Evolutionary conservation across 2,113 vertebrate genomes (phyloP).

Genomic region (Cyrtonyx montezumae): DNA sequence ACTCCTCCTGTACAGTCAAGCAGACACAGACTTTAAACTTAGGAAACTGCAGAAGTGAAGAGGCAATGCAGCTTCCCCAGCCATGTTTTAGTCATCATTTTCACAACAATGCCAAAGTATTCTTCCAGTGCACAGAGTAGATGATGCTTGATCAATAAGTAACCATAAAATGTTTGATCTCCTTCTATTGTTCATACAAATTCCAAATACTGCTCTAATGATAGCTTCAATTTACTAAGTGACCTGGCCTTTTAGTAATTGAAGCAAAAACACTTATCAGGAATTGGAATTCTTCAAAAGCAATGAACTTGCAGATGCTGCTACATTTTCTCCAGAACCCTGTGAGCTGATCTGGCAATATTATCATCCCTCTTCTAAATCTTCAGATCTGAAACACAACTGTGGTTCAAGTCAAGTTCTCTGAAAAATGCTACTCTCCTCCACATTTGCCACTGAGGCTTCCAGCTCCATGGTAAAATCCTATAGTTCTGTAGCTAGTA

Average conservation of each 20-base stretch:
- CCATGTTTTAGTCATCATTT: neutral
- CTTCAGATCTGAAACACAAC: neutral
- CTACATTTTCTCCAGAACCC: neutral
- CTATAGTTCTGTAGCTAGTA: neutral
- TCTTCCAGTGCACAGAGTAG: neutral
- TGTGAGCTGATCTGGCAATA: neutral
- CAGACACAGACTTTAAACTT: neutral
- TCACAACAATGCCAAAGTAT: neutral
- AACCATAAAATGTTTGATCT: neutral
- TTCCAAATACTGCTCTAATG: neutral
- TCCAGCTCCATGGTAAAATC: neutral
- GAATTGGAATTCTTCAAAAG: neutral
- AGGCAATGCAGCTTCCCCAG: neutral
- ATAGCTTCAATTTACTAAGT: neutral
- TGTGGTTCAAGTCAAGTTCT: neutral
- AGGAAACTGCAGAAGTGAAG: neutral
- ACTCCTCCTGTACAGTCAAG: neutral
- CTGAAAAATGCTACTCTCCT: neutral
- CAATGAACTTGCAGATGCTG: neutral
- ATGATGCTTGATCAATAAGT: neutral
- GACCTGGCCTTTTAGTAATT: neutral
- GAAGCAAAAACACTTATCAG: neutral
- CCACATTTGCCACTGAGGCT: neutral
- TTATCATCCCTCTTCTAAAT: neutral
- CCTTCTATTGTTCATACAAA: neutral